A percentile compares a stretch with the other conserved stretches of the same genome.
phyloP scores from a whole-genome alignment of 2,888 invertebrate species.

The Drosophila ezoana region DNA sequence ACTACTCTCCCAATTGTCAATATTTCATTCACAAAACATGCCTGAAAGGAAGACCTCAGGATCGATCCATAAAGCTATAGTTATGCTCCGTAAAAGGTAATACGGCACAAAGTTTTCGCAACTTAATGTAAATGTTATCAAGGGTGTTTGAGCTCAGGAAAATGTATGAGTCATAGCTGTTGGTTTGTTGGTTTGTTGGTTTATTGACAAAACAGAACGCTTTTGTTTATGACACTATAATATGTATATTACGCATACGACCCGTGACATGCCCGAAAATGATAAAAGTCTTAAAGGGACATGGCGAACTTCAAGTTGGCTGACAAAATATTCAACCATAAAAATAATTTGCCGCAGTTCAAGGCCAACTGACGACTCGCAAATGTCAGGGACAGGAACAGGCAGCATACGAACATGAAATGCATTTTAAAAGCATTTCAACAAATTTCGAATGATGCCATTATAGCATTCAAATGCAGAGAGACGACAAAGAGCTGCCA shows the following conservation, averaged over 20 bases:
- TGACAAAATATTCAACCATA: not conserved
- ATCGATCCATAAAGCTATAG: too few relatives aligned
- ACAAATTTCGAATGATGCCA: conserved; percentile 4
- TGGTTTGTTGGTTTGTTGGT: conserved; percentile 16
- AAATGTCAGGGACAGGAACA: not conserved
- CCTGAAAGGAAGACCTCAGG: too few relatives aligned
- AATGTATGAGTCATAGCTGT: conserved; percentile 24
- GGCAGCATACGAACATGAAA: not conserved
- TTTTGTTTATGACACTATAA: conserved; percentile 23
- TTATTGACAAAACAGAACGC: conserved; percentile 45
- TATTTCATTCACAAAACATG: too few relatives aligned
- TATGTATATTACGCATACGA: conserved; percentile 34
- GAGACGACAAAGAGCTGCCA: conserved; percentile 11
- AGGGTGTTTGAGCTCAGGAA: not conserved
- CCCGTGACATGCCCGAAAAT: conserved; percentile 17
- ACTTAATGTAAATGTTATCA: not conserved
- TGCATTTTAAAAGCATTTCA: conserved; percentile 16
- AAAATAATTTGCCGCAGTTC: conserved; percentile 7
- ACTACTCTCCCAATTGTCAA: too few relatives aligned
- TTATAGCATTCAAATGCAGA: conserved; percentile 21
- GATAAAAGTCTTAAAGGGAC: conserved; percentile 6
- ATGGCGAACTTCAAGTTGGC: conserved; percentile 14
- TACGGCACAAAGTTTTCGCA: not conserved
- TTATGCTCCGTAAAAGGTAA: not conserved
- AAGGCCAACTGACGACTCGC: conserved; percentile 12